These are phyloP conservation scores for Drosophila eugracilis DNA, from an alignment of 1,140 invertebrate genomes.

Conservation along the genomic window DNA sequence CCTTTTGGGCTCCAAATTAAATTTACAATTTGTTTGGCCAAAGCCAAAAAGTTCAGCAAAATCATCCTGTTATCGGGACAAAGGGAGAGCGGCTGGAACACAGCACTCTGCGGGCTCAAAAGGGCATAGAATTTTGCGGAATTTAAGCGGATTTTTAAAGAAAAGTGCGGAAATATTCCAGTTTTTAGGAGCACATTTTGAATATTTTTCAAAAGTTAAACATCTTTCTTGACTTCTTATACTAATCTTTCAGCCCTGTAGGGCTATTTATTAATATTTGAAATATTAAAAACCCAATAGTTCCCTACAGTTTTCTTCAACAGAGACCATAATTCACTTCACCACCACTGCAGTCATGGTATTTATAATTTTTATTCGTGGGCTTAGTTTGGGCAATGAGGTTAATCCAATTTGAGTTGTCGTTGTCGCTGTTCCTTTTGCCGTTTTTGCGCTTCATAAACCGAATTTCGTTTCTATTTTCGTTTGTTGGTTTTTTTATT, in stretches of 20 bases:
- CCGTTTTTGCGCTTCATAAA: constrained; percentile 34
- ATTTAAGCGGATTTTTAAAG: not conserved
- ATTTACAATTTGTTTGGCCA: constrained; percentile 49
- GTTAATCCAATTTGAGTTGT: constrained; percentile 41
- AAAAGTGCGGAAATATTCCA: not conserved
- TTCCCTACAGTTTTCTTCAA: not conserved
- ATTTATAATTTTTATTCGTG: not conserved
- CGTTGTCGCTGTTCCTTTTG: too few relatives aligned
- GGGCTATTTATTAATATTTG: not conserved
- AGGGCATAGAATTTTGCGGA: not conserved
- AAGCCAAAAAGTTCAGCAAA: constrained; percentile 21
- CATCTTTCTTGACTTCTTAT: too few relatives aligned
- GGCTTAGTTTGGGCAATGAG: constrained; percentile 17
- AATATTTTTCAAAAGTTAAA: too few relatives aligned
- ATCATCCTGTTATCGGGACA: constrained; percentile 14
- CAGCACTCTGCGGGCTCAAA: not conserved
- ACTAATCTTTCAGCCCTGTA: too few relatives aligned
- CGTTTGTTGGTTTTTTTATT: constrained; percentile 13
- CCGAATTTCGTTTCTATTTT: constrained; percentile 25
- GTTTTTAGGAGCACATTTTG: too few relatives aligned
- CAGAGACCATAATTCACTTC: not conserved
- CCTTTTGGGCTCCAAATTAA: constrained; percentile 33
- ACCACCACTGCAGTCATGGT: not conserved
- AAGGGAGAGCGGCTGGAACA: not conserved
- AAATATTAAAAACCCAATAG: too few relatives aligned